Evolutionary conservation across 2,888 invertebrate genomes (phyloP).

Genomic region (Synergus umbraculus): DNA sequence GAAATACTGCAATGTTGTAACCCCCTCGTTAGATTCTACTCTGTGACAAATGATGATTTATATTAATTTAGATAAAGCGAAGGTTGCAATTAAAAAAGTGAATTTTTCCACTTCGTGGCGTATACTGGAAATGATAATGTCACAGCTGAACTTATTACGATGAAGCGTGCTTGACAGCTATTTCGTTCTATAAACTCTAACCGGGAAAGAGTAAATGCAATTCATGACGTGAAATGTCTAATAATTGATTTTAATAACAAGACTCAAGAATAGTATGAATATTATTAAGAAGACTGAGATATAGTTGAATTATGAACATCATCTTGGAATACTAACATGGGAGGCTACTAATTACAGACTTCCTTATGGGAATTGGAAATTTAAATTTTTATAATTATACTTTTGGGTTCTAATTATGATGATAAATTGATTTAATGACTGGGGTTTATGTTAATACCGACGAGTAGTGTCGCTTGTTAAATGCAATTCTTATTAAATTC

Average conservation of each 20-base stretch:
- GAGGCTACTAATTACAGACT: not conserved
- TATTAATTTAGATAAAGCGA: conserved; percentile 31
- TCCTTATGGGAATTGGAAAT: not conserved
- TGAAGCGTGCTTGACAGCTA: conserved; percentile 11
- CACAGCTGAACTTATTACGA: not conserved
- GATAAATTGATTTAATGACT: not conserved
- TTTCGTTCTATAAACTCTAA: not conserved
- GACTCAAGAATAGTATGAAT: not conserved
- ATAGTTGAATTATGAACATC: not conserved
- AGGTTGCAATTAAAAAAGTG: conserved; percentile 36
- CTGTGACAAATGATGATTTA: conserved; percentile 43
- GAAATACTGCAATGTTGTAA: conserved; percentile 31
- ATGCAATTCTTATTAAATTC: not conserved
- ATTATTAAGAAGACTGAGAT: not conserved
- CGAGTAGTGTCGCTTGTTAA: not conserved
- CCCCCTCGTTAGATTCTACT: conserved; percentile 29
- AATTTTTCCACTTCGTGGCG: conserved; percentile 12
- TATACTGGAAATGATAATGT: conserved; percentile 8
- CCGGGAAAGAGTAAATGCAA: not conserved
- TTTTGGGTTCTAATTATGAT: not conserved
- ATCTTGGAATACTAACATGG: not conserved
- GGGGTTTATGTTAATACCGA: not conserved
- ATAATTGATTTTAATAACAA: conserved; percentile 19
- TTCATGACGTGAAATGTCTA: not conserved
- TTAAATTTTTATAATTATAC: not conserved